Evolutionary conservation across 2,797 vertebrate species (phyloP), one percentile per base, ranked within the genome.

Genomic region (Tokudaia muenninki): DNA sequence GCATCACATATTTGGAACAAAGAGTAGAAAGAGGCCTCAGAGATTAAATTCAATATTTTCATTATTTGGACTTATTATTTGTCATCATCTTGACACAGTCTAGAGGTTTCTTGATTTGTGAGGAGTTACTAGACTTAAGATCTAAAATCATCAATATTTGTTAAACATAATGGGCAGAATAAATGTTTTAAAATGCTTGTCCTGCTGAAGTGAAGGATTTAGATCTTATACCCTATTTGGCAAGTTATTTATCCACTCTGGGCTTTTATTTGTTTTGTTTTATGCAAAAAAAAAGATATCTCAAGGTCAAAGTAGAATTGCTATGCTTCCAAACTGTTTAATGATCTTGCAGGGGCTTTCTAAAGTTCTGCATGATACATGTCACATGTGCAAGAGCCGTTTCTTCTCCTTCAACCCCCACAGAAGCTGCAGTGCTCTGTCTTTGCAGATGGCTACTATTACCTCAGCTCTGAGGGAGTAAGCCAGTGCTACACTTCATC

Each of bases 61-160:
- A 37, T 92, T 93, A 87, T 87, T 89, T 94, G 57, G 24, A 87
- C 86, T 96, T 90, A 80, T n/a, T n/a, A n/a, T n/a, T n/a, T n/a
- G n/a, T n/a, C n/a, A n/a, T 13, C 37, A 47, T 92, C 59, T 89
- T 59, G 61, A 86, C 34, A 87, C 4, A 84, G 16, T 8, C 1
- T 74, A 59, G n/a, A 41, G 57, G 75, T 21, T 80, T 59, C 24
- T 87, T 74, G 70, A 75, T 93, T 94, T 95, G 59, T 94, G 37
- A 75, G 10, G 24, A 79, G 6, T 92, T 91, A 52, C 41, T 86
- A 24, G 9, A 63, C 50, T 84, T 52, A 90, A 87, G 50, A 90
- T 77, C 37, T 87, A 72, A 94, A 87, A 29, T 90, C 26, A 67
- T 8, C 22, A 65, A 9, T 16, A 88, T 72, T 92, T 95, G 81